A percentile compares a stretch with the other conserved stretches of the same genome.
These are phyloP conservation scores for Uloborus plumipes DNA, from an alignment of 2,888 invertebrate genomes.

Conservation along the genomic window DNA sequence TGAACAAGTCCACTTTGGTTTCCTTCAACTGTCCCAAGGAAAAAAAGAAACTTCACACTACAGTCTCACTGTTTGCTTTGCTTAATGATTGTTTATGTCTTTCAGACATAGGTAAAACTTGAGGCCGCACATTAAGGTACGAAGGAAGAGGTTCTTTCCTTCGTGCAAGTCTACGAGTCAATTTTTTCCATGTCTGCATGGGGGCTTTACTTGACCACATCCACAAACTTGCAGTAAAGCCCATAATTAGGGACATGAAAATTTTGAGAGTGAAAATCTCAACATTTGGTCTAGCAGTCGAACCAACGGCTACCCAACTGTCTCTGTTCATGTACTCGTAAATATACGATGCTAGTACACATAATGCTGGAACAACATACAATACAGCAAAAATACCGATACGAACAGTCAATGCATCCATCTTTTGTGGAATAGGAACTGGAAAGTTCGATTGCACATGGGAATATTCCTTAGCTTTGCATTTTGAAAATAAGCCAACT, in stretches of 20 bases:
- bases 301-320: conserved; percentile 75
- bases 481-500: not conserved
- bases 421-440: conserved; percentile 67
- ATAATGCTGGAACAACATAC: conserved; percentile 82
- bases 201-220: conserved; percentile 84
- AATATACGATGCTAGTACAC: conserved; percentile 82
- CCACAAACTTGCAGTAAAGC: conserved; percentile 85
- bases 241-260: conserved; percentile 84
- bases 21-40: no score
- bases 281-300: conserved; percentile 77
- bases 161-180: conserved; percentile 10
- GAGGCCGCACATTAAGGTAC: conserved; percentile 37
- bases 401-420: conserved; percentile 74
- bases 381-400: conserved; percentile 82
- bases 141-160: conserved; percentile 43
- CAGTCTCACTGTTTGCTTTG: conserved; percentile 50
- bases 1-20: no score
- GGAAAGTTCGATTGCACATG: conserved; percentile 63
- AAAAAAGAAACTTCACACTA: conserved; percentile 14
- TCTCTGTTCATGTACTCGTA: conserved; percentile 85
- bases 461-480: not conserved
- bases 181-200: conserved; percentile 69
- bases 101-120: not conserved
- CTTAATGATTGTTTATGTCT: conserved; percentile 27
- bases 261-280: conserved; percentile 87